phyloP scores from a whole-genome alignment of 64 coral and sea anemone genomes.

The Pocillopora verrucosa region DNA sequence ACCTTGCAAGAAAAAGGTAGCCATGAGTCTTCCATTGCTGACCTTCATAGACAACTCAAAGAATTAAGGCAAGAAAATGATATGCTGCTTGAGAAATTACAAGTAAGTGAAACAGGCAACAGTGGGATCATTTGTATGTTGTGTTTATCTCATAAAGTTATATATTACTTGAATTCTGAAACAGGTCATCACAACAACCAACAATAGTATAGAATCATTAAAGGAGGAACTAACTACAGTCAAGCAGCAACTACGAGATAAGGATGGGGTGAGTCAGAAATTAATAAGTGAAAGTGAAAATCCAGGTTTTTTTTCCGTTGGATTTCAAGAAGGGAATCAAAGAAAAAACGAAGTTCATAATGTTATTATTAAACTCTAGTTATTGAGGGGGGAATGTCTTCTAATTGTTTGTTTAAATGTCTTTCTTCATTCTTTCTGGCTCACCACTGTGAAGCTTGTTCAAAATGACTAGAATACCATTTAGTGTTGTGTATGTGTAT shows the following conservation, averaged over 20 bases:
- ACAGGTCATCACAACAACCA: neutral
- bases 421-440: too few relatives aligned
- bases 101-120: neutral
- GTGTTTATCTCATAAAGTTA: neutral
- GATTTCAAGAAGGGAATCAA: too few relatives aligned
- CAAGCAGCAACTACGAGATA: neutral
- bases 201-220: neutral
- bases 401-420: too few relatives aligned
- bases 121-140: neutral
- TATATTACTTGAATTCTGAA: neutral
- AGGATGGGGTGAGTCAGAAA: constrained; percentile 12
- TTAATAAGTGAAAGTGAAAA: too few relatives aligned
- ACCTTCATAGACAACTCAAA: constrained; percentile 19
- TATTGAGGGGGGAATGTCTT: too few relatives aligned
- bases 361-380: too few relatives aligned
- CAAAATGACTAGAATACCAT: too few relatives aligned
- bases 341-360: too few relatives aligned
- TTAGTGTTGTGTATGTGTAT: too few relatives aligned
- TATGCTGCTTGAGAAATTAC: neutral
- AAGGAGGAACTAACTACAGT: neutral
- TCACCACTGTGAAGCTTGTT: too few relatives aligned
- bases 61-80: constrained; percentile 1
- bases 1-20: constrained; percentile 19
- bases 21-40: constrained; percentile 21
- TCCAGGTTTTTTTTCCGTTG: too few relatives aligned